A percentile compares a stretch with the other conserved stretches of the same genome.
Conservation (phyloP, 2,888 invertebrate genomes). For the Caenorhabditis imperialis region DNA sequence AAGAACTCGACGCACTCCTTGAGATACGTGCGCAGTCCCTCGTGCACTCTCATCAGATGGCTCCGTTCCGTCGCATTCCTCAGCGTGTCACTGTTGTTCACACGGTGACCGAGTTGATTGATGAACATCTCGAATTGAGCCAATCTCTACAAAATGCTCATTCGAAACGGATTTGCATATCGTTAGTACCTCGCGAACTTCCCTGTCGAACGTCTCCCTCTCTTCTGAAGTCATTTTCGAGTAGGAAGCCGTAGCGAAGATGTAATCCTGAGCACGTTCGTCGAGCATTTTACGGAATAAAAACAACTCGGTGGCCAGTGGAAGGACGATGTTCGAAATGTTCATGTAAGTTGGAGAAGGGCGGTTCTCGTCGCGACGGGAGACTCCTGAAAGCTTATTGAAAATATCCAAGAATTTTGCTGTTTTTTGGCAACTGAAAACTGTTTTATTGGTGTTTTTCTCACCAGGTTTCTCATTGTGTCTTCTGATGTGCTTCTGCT, state of each 20-base stretch:
- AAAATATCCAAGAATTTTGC: neutral
- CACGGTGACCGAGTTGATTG: conserved; percentile 39
- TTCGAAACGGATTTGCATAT: neutral
- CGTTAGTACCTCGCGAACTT: conserved; percentile 28
- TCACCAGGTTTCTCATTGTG: conserved; percentile 39
- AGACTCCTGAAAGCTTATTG: conserved; percentile 31
- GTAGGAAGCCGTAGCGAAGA: conserved; percentile 45
- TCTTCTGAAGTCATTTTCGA: conserved; percentile 48
- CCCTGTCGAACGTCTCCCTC: conserved; percentile 38
- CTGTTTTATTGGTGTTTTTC: neutral
- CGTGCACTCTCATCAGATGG: conserved; percentile 47
- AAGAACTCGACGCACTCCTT: conserved; percentile 44
- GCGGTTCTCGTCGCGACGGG: conserved; percentile 43
- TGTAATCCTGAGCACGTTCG: conserved; percentile 44
- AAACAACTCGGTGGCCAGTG: conserved; percentile 44
- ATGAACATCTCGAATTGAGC: conserved; percentile 44
- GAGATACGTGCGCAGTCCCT: conserved; percentile 41
- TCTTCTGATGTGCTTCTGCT: conserved; percentile 45
- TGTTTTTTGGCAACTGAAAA: neutral
- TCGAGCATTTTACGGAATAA: conserved; percentile 47
- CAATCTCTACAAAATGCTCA: conserved; percentile 29
- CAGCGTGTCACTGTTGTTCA: conserved; percentile 41
- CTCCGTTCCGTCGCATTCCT: conserved; percentile 41
- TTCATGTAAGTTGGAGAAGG: conserved; percentile 31
- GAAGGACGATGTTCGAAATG: conserved; percentile 25